Conservation (phyloP, 2,888 invertebrate genomes). For the Synergus umbraculus region DNA sequence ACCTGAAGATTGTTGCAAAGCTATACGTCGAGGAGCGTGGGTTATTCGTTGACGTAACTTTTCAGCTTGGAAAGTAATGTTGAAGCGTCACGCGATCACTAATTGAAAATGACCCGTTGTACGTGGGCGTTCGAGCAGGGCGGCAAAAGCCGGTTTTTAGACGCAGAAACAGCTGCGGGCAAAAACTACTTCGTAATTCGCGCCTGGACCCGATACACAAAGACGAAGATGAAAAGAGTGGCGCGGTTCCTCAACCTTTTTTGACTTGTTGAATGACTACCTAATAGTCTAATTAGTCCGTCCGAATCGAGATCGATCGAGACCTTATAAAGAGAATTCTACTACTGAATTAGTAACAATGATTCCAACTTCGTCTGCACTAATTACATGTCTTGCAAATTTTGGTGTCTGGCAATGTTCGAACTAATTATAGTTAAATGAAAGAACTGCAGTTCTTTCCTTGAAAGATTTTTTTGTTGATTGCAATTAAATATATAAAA, state of each 20-base stretch:
- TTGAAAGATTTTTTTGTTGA: no score
- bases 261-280: constrained; percentile 47
- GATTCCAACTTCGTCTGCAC: neutral
- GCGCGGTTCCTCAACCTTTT: constrained; percentile 54
- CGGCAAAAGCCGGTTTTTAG: constrained; percentile 51
- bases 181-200: constrained; percentile 61
- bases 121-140: constrained; percentile 49
- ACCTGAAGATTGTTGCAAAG: neutral
- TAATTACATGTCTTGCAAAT: constrained; percentile 1
- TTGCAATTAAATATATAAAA: no score
- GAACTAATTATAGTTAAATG: neutral
- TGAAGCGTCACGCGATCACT: constrained; percentile 58
- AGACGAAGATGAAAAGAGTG: constrained; percentile 32
- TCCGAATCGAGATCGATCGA: constrained; percentile 38
- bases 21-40: constrained; percentile 49
- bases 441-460: no score
- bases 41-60: constrained; percentile 47
- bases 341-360: neutral
- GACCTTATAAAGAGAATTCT: constrained; percentile 53
- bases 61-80: constrained; percentile 52
- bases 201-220: constrained; percentile 55
- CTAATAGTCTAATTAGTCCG: constrained; percentile 65
- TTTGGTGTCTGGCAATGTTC: neutral
- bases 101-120: constrained; percentile 62
- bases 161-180: constrained; percentile 39